These are phyloP conservation scores for Pediacus dermestoides DNA, from an alignment of 2,888 invertebrate species.

Conservation along the genomic window DNA sequence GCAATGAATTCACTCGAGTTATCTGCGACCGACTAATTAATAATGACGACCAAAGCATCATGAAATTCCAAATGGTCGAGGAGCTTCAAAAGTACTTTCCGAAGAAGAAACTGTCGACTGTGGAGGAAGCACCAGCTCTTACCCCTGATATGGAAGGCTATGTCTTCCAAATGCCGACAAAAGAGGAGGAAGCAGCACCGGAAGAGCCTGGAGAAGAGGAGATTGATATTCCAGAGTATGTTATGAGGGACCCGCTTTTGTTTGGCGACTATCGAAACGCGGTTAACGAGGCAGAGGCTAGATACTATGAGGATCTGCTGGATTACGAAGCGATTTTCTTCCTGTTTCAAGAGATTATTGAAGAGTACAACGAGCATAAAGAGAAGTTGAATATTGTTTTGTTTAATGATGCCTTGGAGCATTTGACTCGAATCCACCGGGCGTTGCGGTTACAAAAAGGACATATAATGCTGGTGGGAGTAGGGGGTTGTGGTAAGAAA, in stretches of 20 bases:
- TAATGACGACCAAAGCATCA: conserved; percentile 61
- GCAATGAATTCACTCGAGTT: conserved; percentile 84
- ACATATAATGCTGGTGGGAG: conserved; percentile 81
- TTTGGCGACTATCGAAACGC: conserved; percentile 89
- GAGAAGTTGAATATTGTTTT: conserved; percentile 76
- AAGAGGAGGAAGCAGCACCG: conserved; percentile 18
- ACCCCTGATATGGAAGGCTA: conserved; percentile 28
- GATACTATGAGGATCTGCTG: conserved; percentile 84
- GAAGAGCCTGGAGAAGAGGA: conserved; percentile 45
- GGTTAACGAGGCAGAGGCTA: conserved; percentile 70
- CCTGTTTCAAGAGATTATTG: conserved; percentile 84
- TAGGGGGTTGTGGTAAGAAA: conserved; percentile 87
- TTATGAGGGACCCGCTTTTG: conserved; percentile 75
- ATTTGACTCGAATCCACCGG: conserved; percentile 82
- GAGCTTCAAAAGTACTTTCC: conserved; percentile 61
- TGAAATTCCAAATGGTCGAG: conserved; percentile 58
- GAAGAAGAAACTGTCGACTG: conserved; percentile 48
- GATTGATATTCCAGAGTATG: conserved; percentile 59
- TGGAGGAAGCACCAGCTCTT: conserved; percentile 15
- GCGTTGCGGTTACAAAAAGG: conserved; percentile 79
- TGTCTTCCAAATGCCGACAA: conserved; percentile 21
- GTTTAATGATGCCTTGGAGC: conserved; percentile 89
- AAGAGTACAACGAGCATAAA: conserved; percentile 77
- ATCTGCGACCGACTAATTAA: conserved; percentile 83
- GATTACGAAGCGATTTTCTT: conserved; percentile 88